Base-by-base conservation (phyloP, 2,797 vertebrate genomes). In the Cercopithecus neglectus region DNA sequence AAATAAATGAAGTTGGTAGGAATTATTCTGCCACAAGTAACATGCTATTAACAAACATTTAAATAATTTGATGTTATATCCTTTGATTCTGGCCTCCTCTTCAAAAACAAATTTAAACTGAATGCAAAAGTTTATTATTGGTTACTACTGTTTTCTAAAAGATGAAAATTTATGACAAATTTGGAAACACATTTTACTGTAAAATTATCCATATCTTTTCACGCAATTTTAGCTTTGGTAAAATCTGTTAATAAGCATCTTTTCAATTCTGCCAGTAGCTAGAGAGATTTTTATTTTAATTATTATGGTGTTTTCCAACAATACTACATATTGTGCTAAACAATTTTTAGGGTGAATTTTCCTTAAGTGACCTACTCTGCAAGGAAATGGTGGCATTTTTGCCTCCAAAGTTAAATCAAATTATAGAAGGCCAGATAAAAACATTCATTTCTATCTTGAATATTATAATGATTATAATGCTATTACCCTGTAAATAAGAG, bases 261-360 rank as follows among this genome's bases (percentile, higher is more conserved):
- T 98, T 98, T 97, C 13, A 97, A 88, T 97, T 96, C 76, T 96
- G 21, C 92, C 50, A 22, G 50, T 94, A 95, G 70, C 85, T 90
- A 95, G 93, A 97, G 89, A 96, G 94, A 59, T 92, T 87, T 97
- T 92, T 48, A 10, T 50, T 85, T 59, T 67, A 81, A 59, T 94
- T 55, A 39, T 79, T 75, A 46, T 94, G 3, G 78, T 96, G 82
- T 88, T 76, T 87, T 89, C 95, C 94, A 97, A 95, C 9, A 97
- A 92, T 97, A 85, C 95, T 98, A 97, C 97, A 97, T 81, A 36
- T 94, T 96, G 89, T 97, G 94, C n/a, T 96, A 79, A 97, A 59
- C 61, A 98, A 95, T 93, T 98, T 98, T 98, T 98, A 83, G 61
- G 97, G 98, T 98, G 96, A 97, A 90, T 98, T 98, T 98, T 98